These are phyloP conservation scores for Agapornis roseicollis DNA, from an alignment of 2,113 vertebrate species.

Conservation along the genomic window DNA sequence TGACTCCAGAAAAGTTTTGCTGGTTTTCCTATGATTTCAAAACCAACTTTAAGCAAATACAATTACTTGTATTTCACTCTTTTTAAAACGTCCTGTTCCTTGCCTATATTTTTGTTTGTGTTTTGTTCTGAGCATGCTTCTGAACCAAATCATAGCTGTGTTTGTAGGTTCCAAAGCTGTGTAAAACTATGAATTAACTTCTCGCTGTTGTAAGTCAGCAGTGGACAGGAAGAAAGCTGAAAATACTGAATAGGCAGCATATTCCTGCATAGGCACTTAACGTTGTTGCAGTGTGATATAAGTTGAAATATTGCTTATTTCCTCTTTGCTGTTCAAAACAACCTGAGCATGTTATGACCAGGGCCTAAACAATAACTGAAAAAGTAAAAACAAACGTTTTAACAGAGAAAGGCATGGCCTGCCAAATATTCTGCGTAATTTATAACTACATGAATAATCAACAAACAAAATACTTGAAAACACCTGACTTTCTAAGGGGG, in stretches of 20 bases:
- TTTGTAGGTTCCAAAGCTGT: not conserved
- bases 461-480: constrained; percentile 50
- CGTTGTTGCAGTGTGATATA: constrained; percentile 37
- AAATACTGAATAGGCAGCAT: constrained; percentile 20
- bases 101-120: not conserved
- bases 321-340: constrained; percentile 67
- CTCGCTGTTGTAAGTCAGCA: not conserved
- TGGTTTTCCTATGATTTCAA: constrained; percentile 3
- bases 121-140: not conserved
- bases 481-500: not conserved
- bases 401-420: constrained; percentile 34
- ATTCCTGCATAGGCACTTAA: not conserved
- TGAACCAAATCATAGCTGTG: not conserved
- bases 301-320: constrained; percentile 66
- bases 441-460: constrained; percentile 8
- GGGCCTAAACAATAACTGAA: constrained; percentile 66
- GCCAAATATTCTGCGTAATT: not conserved
- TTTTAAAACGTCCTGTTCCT: not conserved
- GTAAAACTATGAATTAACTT: not conserved
- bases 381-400: constrained; percentile 65
- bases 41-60: not conserved
- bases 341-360: constrained; percentile 55
- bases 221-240: not conserved
- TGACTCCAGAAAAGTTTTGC: not conserved
- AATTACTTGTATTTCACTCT: not conserved